Evolutionary conservation across 2,888 invertebrate genomes (phyloP).

Genomic region (Mechanitis messenoides): DNA sequence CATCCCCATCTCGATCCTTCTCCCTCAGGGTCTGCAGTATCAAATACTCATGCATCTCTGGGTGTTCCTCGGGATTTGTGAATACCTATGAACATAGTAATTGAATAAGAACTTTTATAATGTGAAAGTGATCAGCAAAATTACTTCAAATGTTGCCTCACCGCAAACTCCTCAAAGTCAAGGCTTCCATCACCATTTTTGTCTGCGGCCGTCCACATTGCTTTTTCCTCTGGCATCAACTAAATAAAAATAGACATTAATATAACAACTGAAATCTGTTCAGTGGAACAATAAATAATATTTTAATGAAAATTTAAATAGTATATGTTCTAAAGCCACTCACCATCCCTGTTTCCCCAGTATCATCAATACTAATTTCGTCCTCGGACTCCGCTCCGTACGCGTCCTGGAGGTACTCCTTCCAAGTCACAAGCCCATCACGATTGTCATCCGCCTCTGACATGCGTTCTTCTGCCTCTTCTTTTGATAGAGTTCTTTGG

Average conservation of each 20-base stretch:
- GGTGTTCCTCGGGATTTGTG: conserved; percentile 95
- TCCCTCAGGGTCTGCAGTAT: conserved; percentile 89
- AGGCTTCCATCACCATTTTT: conserved; percentile 86
- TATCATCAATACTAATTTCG: conserved; percentile 71
- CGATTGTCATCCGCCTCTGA: conserved; percentile 90
- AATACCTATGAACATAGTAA: conserved; percentile 75
- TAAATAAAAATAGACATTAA: conserved; percentile 38
- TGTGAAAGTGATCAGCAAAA: neutral
- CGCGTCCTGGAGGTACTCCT: conserved; percentile 91
- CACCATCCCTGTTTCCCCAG: conserved; percentile 67
- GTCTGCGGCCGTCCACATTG: conserved; percentile 92
- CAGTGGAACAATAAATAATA: neutral
- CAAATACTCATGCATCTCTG: conserved; percentile 87
- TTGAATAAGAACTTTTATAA: neutral
- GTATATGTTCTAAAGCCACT: conserved; percentile 9
- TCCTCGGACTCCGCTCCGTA: conserved; percentile 85
- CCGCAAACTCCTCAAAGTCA: conserved; percentile 85
- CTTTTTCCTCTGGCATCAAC: conserved; percentile 87
- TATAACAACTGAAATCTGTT: neutral
- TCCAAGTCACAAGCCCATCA: conserved; percentile 90
- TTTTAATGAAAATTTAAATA: neutral
- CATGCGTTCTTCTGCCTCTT: conserved; percentile 90
- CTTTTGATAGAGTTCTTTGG: conserved; percentile 85
- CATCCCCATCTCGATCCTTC: conserved; percentile 91
- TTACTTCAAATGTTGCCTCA: conserved; percentile 26